A percentile compares a stretch with the other conserved stretches of the same genome.
phyloP scores from a whole-genome alignment of 1,140 invertebrate genomes.

The Aphidius gifuensis region DNA sequence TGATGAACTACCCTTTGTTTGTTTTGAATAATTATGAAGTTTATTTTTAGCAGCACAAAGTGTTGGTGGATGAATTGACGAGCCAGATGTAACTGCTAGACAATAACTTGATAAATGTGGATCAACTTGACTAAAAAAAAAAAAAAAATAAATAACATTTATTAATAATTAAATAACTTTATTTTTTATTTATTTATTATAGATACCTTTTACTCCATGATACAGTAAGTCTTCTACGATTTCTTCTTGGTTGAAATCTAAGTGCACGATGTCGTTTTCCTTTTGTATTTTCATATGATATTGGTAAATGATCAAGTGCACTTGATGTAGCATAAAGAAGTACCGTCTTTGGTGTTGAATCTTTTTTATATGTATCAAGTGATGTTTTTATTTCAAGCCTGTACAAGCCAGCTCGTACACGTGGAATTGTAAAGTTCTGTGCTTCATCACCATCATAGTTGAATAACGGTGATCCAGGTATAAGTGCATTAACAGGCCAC shows the following conservation, averaged over 20 bases:
- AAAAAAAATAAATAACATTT: neutral
- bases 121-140: constrained; percentile 41
- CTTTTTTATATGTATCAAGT: constrained; percentile 24
- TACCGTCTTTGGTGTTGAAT: constrained; percentile 43
- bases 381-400: constrained; percentile 50
- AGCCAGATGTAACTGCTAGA: constrained; percentile 50
- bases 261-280: constrained; percentile 38
- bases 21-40: constrained; percentile 39
- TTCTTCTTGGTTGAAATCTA: constrained; percentile 49
- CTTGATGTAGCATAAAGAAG: constrained; percentile 50
- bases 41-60: constrained; percentile 49
- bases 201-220: constrained; percentile 51
- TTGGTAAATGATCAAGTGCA: constrained; percentile 38
- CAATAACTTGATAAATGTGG: constrained; percentile 49
- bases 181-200: neutral
- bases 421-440: constrained; percentile 48
- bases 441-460: constrained; percentile 48
- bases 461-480: constrained; percentile 47
- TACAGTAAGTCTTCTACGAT: constrained; percentile 45
- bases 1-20: constrained; percentile 29
- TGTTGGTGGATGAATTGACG: constrained; percentile 45
- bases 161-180: neutral
- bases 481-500: constrained; percentile 49
- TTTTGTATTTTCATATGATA: constrained; percentile 34
- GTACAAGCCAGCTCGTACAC: constrained; percentile 48